phyloP scores from a whole-genome alignment of 2,888 invertebrate genomes.

The Cephus pulcher region DNA sequence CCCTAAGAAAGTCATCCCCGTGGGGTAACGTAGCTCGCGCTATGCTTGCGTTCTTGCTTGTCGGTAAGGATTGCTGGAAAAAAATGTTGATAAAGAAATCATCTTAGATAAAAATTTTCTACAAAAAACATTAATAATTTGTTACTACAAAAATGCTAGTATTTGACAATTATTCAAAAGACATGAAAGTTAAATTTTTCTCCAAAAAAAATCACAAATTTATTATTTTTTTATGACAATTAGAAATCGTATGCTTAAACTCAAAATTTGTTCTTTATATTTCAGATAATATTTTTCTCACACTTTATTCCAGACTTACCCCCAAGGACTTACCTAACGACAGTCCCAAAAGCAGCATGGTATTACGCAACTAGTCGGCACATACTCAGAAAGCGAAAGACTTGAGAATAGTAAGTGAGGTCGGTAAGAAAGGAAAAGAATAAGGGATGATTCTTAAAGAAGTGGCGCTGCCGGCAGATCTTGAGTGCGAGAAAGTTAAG shows the following conservation, averaged over 20 bases:
- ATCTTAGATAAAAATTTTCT: constrained; percentile 4
- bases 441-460: constrained; percentile 59
- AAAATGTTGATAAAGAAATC: constrained; percentile 20
- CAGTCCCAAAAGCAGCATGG: not conserved
- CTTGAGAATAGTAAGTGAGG: constrained; percentile 21
- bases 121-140: not conserved
- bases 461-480: constrained; percentile 51
- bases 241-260: not conserved
- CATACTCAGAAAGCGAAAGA: not conserved
- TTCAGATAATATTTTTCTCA: not conserved
- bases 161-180: not conserved
- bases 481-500: constrained; percentile 43
- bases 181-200: not conserved
- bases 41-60: constrained; percentile 36
- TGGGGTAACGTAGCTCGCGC: constrained; percentile 58
- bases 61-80: constrained; percentile 50
- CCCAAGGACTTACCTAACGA: not conserved
- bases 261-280: not conserved
- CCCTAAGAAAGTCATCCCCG: constrained; percentile 58
- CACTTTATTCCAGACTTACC: not conserved
- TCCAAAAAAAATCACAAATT: not conserved
- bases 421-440: constrained; percentile 66
- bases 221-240: not conserved
- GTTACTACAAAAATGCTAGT: not conserved
- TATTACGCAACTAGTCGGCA: not conserved